phyloP scores from a whole-genome alignment of 2,888 invertebrate genomes.

The Drosophila formosana region DNA sequence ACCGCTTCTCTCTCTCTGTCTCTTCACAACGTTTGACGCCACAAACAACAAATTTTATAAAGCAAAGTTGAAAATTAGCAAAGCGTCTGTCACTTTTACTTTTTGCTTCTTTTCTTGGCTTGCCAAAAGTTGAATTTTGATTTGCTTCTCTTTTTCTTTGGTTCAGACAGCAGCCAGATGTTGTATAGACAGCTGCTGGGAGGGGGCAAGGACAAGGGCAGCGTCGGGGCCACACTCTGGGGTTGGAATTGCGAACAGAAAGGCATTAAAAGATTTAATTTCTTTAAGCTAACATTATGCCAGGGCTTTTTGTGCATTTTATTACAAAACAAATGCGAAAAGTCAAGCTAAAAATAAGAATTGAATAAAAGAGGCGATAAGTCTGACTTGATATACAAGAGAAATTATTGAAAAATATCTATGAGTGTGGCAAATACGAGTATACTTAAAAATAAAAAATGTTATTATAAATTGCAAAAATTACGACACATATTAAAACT shows the following conservation, averaged over 20 bases:
- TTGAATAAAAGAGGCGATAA: not conserved
- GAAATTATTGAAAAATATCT: not conserved
- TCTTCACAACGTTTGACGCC: not conserved
- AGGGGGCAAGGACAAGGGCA: not conserved
- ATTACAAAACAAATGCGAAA: slow-evolving; percentile 7
- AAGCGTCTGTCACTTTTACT: slow-evolving; percentile 72
- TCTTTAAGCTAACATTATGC: slow-evolving; percentile 50
- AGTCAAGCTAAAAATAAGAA: slow-evolving; percentile 3
- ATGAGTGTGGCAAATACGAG: no score
- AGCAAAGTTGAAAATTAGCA: slow-evolving; percentile 76
- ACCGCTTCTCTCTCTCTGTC: not conserved
- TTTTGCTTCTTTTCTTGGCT: slow-evolving; percentile 34
- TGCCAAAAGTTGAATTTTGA: slow-evolving; percentile 55
- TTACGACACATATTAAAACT: no score
- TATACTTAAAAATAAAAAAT: no score
- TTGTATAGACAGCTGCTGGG: slow-evolving; percentile 36
- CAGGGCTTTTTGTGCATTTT: slow-evolving; percentile 16
- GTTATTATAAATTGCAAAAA: no score
- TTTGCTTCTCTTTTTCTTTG: slow-evolving; percentile 45
- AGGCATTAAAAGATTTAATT: slow-evolving; percentile 62
- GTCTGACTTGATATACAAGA: not conserved
- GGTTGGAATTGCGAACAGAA: slow-evolving; percentile 13
- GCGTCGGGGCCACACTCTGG: slow-evolving; percentile 1
- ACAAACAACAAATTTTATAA: slow-evolving; percentile 23
- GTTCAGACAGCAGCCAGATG: slow-evolving; percentile 50